A percentile compares a stretch with the other conserved stretches of the same genome.
Evolutionary conservation across 1,140 invertebrate genomes (phyloP).

Genomic region (Subanguina moxae): DNA sequence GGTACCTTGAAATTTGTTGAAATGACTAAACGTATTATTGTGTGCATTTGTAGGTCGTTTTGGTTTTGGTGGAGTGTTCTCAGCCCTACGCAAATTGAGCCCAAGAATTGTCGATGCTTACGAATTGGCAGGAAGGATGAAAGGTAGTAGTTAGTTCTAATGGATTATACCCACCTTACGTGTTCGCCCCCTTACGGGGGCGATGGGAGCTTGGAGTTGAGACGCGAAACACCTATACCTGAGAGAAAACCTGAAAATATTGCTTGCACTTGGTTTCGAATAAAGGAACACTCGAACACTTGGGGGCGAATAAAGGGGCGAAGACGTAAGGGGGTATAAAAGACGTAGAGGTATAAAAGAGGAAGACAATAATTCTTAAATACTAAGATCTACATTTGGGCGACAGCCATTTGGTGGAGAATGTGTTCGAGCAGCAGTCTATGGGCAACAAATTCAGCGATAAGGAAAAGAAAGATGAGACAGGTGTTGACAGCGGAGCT

Average conservation of each 20-base stretch:
- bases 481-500: neutral
- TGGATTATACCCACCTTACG: too few relatives aligned
- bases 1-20: neutral
- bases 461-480: neutral
- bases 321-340: too few relatives aligned
- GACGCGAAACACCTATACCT: too few relatives aligned
- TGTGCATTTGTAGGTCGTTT: slow-evolving; percentile 7
- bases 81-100: slow-evolving; percentile 4
- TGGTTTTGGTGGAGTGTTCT: slow-evolving; percentile 31
- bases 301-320: too few relatives aligned
- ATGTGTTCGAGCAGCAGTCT: slow-evolving; percentile 20
- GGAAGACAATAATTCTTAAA: too few relatives aligned
- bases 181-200: too few relatives aligned
- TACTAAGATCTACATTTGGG: slow-evolving; percentile 22
- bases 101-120: slow-evolving; percentile 8
- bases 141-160: neutral
- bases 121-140: slow-evolving; percentile 22
- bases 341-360: too few relatives aligned
- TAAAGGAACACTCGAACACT: too few relatives aligned
- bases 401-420: slow-evolving; percentile 29
- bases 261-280: too few relatives aligned
- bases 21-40: neutral
- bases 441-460: neutral
- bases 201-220: too few relatives aligned
- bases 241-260: too few relatives aligned